Percentiles rank a stretch among this genome's conserved stretches.
Evolutionary conservation across 2,797 vertebrate genomes (phyloP).

Genomic region (Xiphorhynchus erythropygius): DNA sequence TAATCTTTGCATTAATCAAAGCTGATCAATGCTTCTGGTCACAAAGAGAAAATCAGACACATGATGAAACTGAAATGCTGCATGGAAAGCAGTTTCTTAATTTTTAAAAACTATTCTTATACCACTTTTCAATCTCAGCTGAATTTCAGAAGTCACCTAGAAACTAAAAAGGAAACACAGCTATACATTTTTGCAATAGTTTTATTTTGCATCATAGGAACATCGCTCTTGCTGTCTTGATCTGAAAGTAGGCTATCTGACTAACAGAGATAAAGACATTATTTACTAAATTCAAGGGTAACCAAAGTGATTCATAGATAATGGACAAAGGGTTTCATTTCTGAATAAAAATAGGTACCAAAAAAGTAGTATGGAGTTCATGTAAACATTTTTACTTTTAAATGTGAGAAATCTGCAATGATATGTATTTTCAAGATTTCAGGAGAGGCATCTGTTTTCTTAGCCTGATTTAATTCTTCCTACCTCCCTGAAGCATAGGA

Average conservation of each 20-base stretch:
- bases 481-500: background rate
- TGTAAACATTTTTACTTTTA: background rate
- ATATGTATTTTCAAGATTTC: background rate
- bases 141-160: constrained; percentile 33
- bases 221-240: background rate
- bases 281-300: constrained; percentile 36
- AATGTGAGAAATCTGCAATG: background rate
- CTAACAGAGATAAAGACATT: constrained; percentile 31
- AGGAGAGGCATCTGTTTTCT: background rate
- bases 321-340: background rate
- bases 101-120: background rate
- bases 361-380: background rate
- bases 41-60: background rate
- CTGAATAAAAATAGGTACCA: background rate
- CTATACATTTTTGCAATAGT: background rate
- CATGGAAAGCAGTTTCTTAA: background rate
- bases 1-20: background rate
- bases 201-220: background rate
- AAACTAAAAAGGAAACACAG: constrained; percentile 24
- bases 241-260: constrained; percentile 16
- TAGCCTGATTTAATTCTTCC: background rate
- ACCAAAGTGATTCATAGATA: constrained; percentile 6
- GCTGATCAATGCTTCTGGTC: background rate
- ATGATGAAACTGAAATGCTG: background rate
- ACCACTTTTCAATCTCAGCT: background rate